A percentile compares a stretch with the other conserved stretches of the same genome.
phyloP scores from a whole-genome alignment of 2,888 invertebrate species.

The Sialis fuliginosa region DNA sequence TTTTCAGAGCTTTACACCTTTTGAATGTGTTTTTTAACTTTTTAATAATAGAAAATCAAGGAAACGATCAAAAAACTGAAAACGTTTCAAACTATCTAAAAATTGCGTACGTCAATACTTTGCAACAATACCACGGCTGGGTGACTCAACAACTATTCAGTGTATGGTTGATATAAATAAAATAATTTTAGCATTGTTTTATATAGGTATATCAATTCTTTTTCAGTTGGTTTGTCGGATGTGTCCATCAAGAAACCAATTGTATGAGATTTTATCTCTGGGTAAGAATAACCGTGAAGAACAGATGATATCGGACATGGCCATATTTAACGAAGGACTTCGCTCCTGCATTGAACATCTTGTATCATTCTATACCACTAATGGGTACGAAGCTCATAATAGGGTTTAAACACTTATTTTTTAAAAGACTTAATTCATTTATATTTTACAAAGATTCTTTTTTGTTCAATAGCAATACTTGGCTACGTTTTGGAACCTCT shows the following conservation, averaged over 20 bases:
- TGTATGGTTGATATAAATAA: constrained; percentile 29
- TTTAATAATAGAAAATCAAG: constrained; percentile 28
- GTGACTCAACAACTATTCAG: constrained; percentile 54
- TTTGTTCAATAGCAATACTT: no score
- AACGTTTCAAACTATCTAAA: constrained; percentile 43
- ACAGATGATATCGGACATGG: no score
- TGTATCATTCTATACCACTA: no score
- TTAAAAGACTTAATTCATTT: no score
- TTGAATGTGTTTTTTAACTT: constrained; percentile 38
- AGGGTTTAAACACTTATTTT: no score
- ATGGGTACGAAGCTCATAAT: no score
- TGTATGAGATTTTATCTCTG: constrained; percentile 12
- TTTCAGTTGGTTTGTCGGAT: constrained; percentile 43
- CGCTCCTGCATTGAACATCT: no score
- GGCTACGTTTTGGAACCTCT: no score
- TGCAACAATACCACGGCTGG: constrained; percentile 61
- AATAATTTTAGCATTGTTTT: neutral
- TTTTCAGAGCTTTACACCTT: constrained; percentile 42
- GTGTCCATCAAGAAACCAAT: constrained; percentile 40
- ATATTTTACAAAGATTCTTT: no score
- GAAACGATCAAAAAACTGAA: constrained; percentile 28
- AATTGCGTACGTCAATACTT: constrained; percentile 47
- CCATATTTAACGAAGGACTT: no score
- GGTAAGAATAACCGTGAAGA: no score
- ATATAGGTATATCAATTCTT: constrained; percentile 8